Conservation (phyloP, 2,113 vertebrate genomes). For the Arizona elegans region DNA sequence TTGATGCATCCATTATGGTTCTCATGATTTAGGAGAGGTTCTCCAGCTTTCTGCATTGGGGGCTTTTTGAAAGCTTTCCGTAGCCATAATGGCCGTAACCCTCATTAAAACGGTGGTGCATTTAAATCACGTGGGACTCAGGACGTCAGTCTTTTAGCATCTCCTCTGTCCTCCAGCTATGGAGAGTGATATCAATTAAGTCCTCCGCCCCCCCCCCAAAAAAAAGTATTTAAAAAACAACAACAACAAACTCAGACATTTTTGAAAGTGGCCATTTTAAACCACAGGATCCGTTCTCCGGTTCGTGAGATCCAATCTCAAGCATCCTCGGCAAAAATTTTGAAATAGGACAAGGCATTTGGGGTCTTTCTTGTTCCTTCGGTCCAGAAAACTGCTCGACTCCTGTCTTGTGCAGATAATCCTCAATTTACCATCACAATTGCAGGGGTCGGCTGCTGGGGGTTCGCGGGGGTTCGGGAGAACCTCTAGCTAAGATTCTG, state of each 20-base stretch:
- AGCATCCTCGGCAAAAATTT: background rate
- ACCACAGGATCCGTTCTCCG: background rate
- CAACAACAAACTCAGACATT: background rate
- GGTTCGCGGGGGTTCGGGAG: too few relatives aligned
- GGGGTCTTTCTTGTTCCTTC: background rate
- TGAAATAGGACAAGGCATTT: background rate
- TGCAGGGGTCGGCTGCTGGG: too few relatives aligned
- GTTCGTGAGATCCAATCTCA: background rate
- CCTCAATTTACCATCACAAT: too few relatives aligned
- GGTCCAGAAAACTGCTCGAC: background rate
- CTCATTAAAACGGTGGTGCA: background rate
- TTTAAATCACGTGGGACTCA: background rate
- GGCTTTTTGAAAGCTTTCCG: background rate
- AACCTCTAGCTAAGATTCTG: too few relatives aligned
- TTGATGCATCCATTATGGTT: constrained; percentile 33
- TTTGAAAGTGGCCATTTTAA: background rate
- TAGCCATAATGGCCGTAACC: background rate
- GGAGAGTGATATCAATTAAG: background rate
- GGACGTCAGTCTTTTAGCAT: background rate
- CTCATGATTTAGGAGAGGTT: background rate
- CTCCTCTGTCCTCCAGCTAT: background rate
- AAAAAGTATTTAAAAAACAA: background rate
- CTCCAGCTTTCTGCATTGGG: background rate
- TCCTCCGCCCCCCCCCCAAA: too few relatives aligned
- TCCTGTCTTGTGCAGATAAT: background rate